Conservation (phyloP, 1,140 invertebrate species). For the Luehdorfia chinensis region DNA sequence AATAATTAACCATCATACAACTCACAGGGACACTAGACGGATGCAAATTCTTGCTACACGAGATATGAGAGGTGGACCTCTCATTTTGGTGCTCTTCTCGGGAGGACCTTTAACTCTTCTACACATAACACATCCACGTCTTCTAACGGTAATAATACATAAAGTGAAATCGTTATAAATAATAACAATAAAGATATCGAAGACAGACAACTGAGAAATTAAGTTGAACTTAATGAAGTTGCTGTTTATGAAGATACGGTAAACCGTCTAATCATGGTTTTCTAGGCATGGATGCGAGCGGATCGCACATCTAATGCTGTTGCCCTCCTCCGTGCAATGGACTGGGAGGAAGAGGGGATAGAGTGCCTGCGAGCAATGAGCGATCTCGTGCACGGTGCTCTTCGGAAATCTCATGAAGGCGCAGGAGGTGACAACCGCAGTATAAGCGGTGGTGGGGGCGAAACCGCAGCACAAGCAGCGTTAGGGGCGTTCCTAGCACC, state of each 20-base stretch:
- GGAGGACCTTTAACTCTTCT: constrained; percentile 49
- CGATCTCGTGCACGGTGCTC: constrained; percentile 30
- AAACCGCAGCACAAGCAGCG: constrained; percentile 41
- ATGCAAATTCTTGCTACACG: constrained; percentile 43
- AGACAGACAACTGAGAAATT: too few species aligned
- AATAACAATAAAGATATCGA: too few species aligned
- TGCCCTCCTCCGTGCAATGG: constrained; percentile 41
- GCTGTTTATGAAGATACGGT: too few species aligned
- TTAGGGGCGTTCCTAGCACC: constrained; percentile 62
- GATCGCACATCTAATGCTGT: constrained; percentile 45
- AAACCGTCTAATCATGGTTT: too few species aligned
- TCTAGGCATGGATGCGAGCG: constrained; percentile 50
- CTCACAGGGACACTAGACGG: constrained; percentile 44
- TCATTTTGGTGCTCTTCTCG: constrained; percentile 43
- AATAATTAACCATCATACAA: too few species aligned
- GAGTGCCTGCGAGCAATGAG: constrained; percentile 43
- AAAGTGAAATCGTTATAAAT: too few species aligned
- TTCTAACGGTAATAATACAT: constrained; percentile 47
- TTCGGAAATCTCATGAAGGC: constrained; percentile 6
- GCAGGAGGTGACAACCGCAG: background rate
- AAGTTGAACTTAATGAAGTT: too few species aligned
- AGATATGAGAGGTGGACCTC: constrained; percentile 29
- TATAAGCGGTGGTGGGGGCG: constrained; percentile 10
- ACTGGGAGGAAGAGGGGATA: constrained; percentile 53
- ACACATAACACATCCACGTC: constrained; percentile 46